Evolutionary conservation across 2,113 vertebrate species (phyloP).

Genomic region (Rhinoptilus africanus): DNA sequence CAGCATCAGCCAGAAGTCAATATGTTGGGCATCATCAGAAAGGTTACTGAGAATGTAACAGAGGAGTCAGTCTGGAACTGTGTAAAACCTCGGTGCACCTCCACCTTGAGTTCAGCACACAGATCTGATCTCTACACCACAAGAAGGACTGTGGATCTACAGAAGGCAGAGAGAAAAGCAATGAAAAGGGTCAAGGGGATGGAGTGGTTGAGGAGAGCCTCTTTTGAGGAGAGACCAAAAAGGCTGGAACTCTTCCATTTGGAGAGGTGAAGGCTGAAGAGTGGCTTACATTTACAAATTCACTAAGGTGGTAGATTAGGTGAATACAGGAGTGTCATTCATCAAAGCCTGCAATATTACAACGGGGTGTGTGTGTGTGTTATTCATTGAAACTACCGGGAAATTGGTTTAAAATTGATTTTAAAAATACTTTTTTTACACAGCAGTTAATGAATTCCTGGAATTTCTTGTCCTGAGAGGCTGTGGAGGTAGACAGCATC

Average conservation of each 20-base stretch:
- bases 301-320: background rate
- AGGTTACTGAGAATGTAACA: background rate
- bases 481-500: background rate
- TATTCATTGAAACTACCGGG: background rate
- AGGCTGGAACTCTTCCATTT: background rate
- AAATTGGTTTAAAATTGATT: background rate
- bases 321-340: background rate
- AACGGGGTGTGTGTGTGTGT: accelerated
- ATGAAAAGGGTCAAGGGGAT: background rate
- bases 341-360: background rate
- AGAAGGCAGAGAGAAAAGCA: background rate
- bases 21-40: background rate
- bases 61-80: background rate
- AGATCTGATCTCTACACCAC: background rate
- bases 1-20: background rate
- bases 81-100: background rate
- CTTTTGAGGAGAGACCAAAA: background rate
- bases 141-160: background rate
- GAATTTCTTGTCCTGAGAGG: background rate
- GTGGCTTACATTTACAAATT: background rate
- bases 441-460: background rate
- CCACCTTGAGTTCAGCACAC: background rate
- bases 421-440: background rate
- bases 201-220: background rate
- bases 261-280: background rate